A percentile compares a stretch with the other conserved stretches of the same genome.
These are phyloP conservation scores for Clangula hyemalis DNA, from an alignment of 2,797 vertebrate genomes.

Conservation along the genomic window DNA sequence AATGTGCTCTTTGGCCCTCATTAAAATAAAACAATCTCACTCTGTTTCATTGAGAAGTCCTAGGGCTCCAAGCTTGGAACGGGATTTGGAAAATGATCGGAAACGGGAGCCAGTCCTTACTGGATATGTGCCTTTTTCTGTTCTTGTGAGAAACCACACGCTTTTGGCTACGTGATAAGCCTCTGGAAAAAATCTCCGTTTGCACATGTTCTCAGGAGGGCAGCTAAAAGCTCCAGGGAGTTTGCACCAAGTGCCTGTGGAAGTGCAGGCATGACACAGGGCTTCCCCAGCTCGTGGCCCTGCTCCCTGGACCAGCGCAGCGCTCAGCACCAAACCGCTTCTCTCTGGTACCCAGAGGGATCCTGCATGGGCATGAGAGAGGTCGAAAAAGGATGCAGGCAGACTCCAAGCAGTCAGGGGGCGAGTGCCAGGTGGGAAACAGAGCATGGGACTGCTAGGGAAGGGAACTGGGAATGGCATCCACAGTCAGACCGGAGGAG, in stretches of 20 bases:
- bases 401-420: neutral
- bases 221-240: conserved; percentile 23
- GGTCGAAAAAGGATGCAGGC: neutral
- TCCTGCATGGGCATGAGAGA: fast-evolving
- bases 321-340: neutral
- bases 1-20: conserved; percentile 43
- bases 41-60: conserved; percentile 57
- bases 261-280: neutral
- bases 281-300: neutral
- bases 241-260: neutral
- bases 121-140: conserved; percentile 57
- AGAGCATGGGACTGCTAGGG: neutral
- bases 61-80: conserved; percentile 50
- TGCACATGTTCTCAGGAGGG: conserved; percentile 47
- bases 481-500: neutral
- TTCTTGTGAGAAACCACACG: conserved; percentile 55
- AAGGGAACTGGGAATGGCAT: neutral
- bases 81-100: conserved; percentile 44
- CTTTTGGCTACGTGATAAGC: conserved; percentile 54
- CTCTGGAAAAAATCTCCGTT: neutral
- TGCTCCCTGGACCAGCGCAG: neutral
- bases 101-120: conserved; percentile 44
- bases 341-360: neutral
- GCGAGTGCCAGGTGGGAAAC: neutral
- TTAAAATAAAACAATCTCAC: conserved; percentile 40